Evolutionary conservation across 2,113 vertebrate species (phyloP).

Genomic region (Promerops cafer): DNA sequence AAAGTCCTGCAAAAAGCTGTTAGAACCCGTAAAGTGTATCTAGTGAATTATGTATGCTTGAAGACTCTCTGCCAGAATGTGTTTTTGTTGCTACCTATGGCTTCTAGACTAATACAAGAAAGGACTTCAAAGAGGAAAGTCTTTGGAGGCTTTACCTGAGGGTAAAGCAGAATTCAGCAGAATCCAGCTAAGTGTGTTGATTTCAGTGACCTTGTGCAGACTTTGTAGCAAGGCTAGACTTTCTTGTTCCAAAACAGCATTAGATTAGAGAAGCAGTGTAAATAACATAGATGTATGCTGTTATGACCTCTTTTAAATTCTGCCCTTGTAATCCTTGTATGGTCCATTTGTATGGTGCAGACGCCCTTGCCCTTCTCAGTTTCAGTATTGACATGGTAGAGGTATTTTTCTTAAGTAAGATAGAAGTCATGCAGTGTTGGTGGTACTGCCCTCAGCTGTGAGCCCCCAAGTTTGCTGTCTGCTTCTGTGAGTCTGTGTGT

Average conservation of each 20-base stretch:
- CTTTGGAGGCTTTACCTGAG: background rate
- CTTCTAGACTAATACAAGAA: background rate
- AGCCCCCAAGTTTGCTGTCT: background rate
- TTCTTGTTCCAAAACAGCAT: background rate
- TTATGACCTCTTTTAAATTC: background rate
- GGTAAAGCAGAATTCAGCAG: background rate
- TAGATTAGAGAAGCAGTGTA: background rate
- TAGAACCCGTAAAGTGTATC: background rate
- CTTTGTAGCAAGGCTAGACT: background rate
- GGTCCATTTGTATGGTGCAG: background rate
- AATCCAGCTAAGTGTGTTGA: background rate
- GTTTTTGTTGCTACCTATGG: background rate
- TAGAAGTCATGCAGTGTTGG: background rate
- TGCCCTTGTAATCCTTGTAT: accelerated
- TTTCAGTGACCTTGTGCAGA: background rate
- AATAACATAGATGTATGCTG: background rate
- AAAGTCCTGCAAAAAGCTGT: background rate
- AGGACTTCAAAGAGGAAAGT: background rate
- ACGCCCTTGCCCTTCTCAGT: background rate
- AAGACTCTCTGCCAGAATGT: background rate
- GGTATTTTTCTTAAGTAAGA: background rate
- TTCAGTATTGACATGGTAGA: background rate
- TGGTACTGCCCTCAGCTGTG: background rate
- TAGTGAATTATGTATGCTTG: background rate
- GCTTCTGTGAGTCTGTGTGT: background rate